Evolutionary conservation across 2,113 vertebrate species (phyloP).

Genomic region (Oreochromis spilurus): DNA sequence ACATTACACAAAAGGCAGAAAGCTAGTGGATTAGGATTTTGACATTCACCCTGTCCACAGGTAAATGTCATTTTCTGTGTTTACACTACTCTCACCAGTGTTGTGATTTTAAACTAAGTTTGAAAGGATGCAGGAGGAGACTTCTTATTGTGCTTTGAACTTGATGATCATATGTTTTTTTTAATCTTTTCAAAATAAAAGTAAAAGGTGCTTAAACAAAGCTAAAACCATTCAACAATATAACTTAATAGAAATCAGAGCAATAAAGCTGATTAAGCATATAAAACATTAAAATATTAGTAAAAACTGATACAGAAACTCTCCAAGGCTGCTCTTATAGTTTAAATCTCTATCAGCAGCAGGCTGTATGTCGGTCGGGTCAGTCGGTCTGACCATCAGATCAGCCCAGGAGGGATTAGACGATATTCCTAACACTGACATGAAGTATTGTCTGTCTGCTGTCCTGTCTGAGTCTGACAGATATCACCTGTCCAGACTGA

Average conservation of each 20-base stretch:
- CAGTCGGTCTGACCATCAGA: not conserved
- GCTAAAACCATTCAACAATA: not conserved
- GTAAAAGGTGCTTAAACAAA: not conserved
- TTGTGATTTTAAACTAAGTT: not conserved
- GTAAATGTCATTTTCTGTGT: not conserved
- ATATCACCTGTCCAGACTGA: conserved; percentile 14
- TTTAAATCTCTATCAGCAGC: not conserved
- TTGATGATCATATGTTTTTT: not conserved
- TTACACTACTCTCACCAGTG: not conserved
- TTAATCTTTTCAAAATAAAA: not conserved
- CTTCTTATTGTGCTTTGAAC: not conserved
- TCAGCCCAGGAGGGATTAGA: conserved; percentile 57
- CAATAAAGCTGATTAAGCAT: not conserved
- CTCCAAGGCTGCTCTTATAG: not conserved
- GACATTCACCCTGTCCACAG: not conserved
- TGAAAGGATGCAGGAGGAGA: not conserved
- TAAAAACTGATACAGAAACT: not conserved
- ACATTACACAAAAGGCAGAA: not conserved
- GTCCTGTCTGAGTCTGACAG: conserved; percentile 4
- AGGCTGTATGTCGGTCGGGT: not conserved
- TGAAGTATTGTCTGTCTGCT: not conserved
- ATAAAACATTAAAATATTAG: not conserved
- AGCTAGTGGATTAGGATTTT: not conserved
- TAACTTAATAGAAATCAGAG: not conserved
- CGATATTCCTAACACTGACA: not conserved